Base-by-base conservation (phyloP, 2,113 vertebrate genomes). In the Dromaius novaehollandiae region DNA sequence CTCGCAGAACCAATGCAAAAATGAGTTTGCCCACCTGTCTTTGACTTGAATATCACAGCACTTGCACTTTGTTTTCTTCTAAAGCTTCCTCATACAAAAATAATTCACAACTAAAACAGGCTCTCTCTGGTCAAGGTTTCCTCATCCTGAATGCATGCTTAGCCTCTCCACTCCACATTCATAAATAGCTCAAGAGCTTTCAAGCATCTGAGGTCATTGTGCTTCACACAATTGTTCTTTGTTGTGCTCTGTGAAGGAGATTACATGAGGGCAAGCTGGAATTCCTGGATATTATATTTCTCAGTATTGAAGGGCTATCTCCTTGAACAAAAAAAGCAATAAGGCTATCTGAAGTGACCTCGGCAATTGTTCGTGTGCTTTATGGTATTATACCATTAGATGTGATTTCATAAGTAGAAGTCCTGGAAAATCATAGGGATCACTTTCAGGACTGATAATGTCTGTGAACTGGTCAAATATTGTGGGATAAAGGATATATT, bases 211-310 rank as follows among this genome's bases (percentile, higher is more conserved):
- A 98, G 97, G 97, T 98, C 98, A 97, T 91, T 82, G 66, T 89
- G 94, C 97, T 98, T 98, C 98, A 98, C 98, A 98, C 96, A 94
- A 98, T 98, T 98, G 98, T 98, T 98, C 96, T 98, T 95, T 95
- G 44, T 80, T 79, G 69, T 56, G 58, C 95, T 96, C 96, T 96
- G 95, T 97, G 94, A 97, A 97, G 95, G 96, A 97, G 96, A 98
- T 95, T 97, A 96, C 81, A 96, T 56, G 84, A 84, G 82, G 94
- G 64, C 74, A 90, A 91, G 93, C 87, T 96, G 97, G 89, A 98
- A 97, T 98, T 98, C 97, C 98, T 97, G 98, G 89, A 96, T 97
- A 96, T 94, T 89, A 79, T 75, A 85, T 98, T 98, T 98, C 98
- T 98, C 98, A 98, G 96, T 95, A 98, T 98, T 98, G 95, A 98